phyloP scores from a whole-genome alignment of 2,888 invertebrate genomes.

The Minunthozetes semirufus region DNA sequence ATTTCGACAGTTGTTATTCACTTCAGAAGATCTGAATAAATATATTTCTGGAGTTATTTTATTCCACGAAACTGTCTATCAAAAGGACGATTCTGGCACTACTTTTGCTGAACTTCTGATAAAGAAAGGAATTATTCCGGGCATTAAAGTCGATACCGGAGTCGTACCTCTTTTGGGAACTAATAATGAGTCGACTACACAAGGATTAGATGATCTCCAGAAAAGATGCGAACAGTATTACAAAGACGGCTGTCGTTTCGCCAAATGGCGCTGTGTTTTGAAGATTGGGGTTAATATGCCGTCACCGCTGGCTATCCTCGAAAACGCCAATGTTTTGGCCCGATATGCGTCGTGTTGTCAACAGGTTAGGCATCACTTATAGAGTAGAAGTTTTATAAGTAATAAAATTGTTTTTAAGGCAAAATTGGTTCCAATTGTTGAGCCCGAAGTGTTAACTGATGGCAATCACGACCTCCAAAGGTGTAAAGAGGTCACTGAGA shows the following conservation, averaged over 20 bases:
- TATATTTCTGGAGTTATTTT: constrained; percentile 94
- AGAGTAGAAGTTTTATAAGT: too few relatives aligned
- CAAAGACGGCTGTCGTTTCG: constrained; percentile 93
- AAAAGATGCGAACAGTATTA: constrained; percentile 94
- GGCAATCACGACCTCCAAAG: constrained; percentile 91
- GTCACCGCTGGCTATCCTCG: constrained; percentile 78
- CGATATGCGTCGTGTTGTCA: constrained; percentile 70
- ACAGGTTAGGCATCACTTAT: constrained; percentile 28
- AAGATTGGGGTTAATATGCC: constrained; percentile 88
- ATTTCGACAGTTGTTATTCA: constrained; percentile 72
- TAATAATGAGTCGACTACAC: constrained; percentile 92
- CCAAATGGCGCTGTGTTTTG: constrained; percentile 95
- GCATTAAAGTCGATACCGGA: constrained; percentile 94
- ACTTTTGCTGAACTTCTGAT: constrained; percentile 76
- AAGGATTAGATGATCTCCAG: constrained; percentile 88
- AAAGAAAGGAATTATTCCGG: constrained; percentile 84
- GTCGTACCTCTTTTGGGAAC: constrained; percentile 89
- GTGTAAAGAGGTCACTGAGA: constrained; percentile 89
- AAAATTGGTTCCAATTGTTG: constrained; percentile 82
- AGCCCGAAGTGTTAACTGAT: constrained; percentile 96
- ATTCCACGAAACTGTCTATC: constrained; percentile 97
- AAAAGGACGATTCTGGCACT: constrained; percentile 81
- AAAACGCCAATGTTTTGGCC: constrained; percentile 93
- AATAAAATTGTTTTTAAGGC: background rate
- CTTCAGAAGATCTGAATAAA: constrained; percentile 57